Base-by-base conservation (phyloP, 1,140 invertebrate genomes). In the Atopsyche davidsoni region DNA sequence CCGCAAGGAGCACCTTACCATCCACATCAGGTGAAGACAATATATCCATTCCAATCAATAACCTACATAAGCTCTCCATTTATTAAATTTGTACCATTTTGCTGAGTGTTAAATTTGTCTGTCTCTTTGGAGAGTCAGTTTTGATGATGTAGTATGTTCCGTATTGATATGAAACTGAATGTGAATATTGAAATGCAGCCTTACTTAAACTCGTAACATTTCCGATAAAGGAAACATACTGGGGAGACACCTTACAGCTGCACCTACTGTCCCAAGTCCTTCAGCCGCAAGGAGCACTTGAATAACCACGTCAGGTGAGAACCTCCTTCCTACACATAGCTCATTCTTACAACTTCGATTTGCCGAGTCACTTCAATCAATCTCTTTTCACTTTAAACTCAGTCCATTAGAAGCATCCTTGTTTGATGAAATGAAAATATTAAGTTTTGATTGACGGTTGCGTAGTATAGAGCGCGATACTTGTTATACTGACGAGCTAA, bases 201-300 rank as follows among this genome's bases (percentile, higher is more conserved):
- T 28, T 28, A 7, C n/a, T 28, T 28, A 28, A 28, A n/a, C n/a
- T n/a, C n/a, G n/a, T n/a, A n/a, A n/a, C n/a, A 16, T 38, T 36
- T 16, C 31, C 41, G 35, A 40, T 53, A 36, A 60, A 71, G 80
- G 47, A 82, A 82, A 64, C 83, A 86, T 59, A 85, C 82, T 13
- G 82, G 82, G 21, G 82, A 85, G 59, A 85, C 83, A 1, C 83
- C 83, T 6, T 83, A 85, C 70, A 75, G 81, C 31, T 86, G 84
- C 63, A 79, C 83, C 53, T 83, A 83, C 55, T 86, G 84, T 59
- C 80, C 79, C 57, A 82, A 82, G 64, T 76, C 76, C 35, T 82
- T 82, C 59, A 80, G 78, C n/a, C 63, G 80, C 13, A 83, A 83
- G 61, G 80, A 82, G 63, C 81, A 83, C 55, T 79, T 82, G 57